phyloP scores from a whole-genome alignment of 2,888 invertebrate species.

The Drosophila neoperkinsi region DNA sequence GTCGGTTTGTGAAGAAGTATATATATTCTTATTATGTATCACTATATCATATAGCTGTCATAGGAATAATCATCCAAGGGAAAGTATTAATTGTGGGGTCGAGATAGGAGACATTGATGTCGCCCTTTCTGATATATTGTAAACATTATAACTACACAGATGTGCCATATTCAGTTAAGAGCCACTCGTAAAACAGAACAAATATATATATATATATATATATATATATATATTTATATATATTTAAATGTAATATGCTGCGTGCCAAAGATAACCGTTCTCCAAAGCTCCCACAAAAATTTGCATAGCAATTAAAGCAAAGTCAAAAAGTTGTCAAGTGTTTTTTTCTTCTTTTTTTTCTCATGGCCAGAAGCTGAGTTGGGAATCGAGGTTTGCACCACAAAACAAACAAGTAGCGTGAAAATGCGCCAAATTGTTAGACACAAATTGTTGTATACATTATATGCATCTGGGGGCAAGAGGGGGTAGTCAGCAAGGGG shows the following conservation, averaged over 20 bases:
- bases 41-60: neutral
- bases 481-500: neutral
- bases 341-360: slow-evolving; percentile 8
- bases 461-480: slow-evolving; percentile 57
- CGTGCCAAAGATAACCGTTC: neutral
- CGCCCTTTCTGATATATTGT: neutral
- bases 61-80: neutral
- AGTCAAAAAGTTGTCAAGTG: slow-evolving; percentile 67
- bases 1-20: neutral
- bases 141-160: neutral
- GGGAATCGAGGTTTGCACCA: neutral
- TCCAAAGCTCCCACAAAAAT: slow-evolving; percentile 40
- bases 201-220: neutral
- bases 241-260: neutral
- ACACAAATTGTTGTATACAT: slow-evolving; percentile 71
- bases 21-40: neutral
- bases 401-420: slow-evolving; percentile 74
- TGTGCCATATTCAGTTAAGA: neutral
- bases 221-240: neutral
- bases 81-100: neutral
- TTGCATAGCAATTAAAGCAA: slow-evolving; percentile 74
- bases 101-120: neutral
- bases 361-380: neutral
- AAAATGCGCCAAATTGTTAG: slow-evolving; percentile 80
- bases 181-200: neutral